Percentiles rank a stretch among this genome's conserved stretches.
These are phyloP conservation scores for Hymenopus coronatus DNA, from an alignment of 2,888 invertebrate species.

Conservation along the genomic window DNA sequence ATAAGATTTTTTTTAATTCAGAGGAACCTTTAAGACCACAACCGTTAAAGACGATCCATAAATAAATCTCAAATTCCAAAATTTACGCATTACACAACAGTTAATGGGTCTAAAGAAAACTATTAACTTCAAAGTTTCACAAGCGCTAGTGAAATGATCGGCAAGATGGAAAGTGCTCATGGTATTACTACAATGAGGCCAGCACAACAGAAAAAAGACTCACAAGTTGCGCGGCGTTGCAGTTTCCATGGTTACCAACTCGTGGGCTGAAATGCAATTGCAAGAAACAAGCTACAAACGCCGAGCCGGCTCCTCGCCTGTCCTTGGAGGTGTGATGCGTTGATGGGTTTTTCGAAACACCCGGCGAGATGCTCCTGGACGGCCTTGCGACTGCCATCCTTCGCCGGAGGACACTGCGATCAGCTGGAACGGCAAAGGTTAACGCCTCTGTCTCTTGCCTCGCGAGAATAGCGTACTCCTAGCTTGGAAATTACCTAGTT, in stretches of 20 bases:
- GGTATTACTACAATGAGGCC: not conserved
- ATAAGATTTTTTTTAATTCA: no score
- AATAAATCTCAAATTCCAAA: no score
- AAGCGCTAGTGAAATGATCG: no score
- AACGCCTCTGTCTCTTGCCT: not conserved
- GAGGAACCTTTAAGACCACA: no score
- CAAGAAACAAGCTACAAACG: no score
- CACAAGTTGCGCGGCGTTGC: not conserved
- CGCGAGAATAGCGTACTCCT: not conserved
- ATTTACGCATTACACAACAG: no score
- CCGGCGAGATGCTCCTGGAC: not conserved
- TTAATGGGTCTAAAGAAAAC: no score
- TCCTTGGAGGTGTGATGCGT: not conserved
- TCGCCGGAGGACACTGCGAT: not conserved
- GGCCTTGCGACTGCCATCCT: not conserved
- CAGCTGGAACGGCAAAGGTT: not conserved
- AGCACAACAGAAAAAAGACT: not conserved
- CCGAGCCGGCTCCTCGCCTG: not conserved
- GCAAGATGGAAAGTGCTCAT: no score
- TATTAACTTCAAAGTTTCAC: no score
- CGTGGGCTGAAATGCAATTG: not conserved
- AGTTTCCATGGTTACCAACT: not conserved
- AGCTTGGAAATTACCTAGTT: not conserved
- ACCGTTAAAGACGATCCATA: no score
- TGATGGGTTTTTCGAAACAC: not conserved